Evolutionary conservation across 2,888 invertebrate species (phyloP), one percentile per base, ranked within the genome.

Genomic region (Glaucopsyche alexis): DNA sequence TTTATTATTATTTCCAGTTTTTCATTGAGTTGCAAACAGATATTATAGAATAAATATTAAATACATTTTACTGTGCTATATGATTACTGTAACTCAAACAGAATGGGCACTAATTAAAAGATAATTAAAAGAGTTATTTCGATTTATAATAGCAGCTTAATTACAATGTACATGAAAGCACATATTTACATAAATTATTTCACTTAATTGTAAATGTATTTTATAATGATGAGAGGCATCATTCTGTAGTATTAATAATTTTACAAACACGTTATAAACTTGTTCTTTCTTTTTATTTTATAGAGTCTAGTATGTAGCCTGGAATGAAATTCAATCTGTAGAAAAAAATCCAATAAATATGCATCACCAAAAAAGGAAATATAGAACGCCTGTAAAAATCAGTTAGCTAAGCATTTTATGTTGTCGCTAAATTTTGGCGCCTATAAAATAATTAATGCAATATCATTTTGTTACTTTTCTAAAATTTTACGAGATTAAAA

Each of bases 51-150:
- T 55, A 19, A 19, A 19, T 55, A 47, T 47, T 9, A 38, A 60
- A 60, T 29, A 60, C 13, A 60, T 14, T 60, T 60, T 14, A 13
- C 14, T 7, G 29, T 60, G 14, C 29, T 38, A 29, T 60, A 29
- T 13, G 14, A 60, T 60, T 14, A 60, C 29, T 60, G 60, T 60
- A 60, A 60, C 60, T 60, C 60, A 38, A 7, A 60, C 60, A 29
- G 60, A 60, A 38, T 38, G 60, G 29, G 60, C 29, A 13, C 29
- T 60, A 60, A 60, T 60, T 60, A 60, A 60, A 60, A 60, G 29
- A 60, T 38, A 60, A 67, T 67, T 67, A 67, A 67, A 67, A 67
- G 67, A 42, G 67, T 67, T 45, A 67, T 67, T 67, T 9, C 67
- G 45, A 67, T 42, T 67, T 45, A 67, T 45, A 67, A 45, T 67